These are phyloP conservation scores for Phaedon cochleariae DNA, from an alignment of 2,888 invertebrate species.

Conservation along the genomic window DNA sequence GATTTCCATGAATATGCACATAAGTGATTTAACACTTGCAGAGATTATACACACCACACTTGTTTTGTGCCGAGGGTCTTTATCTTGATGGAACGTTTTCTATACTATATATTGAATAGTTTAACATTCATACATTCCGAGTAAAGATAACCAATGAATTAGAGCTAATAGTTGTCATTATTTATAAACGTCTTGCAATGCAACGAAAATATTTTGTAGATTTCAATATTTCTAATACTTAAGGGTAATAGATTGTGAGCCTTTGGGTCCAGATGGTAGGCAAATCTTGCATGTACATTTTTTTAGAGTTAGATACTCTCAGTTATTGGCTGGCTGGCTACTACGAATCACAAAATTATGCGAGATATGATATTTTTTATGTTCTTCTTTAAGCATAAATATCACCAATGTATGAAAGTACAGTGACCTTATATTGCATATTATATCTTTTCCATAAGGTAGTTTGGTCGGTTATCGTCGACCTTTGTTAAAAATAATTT, in stretches of 20 bases:
- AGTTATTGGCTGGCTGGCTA: not conserved
- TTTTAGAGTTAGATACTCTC: not conserved
- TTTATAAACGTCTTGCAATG: not conserved
- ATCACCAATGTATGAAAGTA: too few species aligned
- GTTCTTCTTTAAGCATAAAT: not conserved
- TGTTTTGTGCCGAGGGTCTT: not conserved
- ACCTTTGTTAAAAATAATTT: not conserved
- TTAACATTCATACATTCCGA: not conserved
- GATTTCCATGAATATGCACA: too few species aligned
- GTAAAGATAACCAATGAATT: not conserved
- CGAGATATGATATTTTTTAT: not conserved
- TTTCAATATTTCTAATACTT: too few species aligned
- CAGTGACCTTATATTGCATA: too few species aligned
- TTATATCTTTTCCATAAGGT: not conserved
- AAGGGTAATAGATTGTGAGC: not conserved
- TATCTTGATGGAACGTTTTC: not conserved
- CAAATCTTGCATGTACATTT: too few species aligned
- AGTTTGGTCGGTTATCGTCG: not conserved
- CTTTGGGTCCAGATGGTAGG: not conserved
- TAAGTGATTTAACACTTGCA: slow-evolving; percentile 4
- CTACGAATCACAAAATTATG: not conserved
- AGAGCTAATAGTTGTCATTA: not conserved
- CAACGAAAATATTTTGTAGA: not conserved
- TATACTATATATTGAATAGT: not conserved
- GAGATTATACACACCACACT: too few species aligned